These are phyloP conservation scores for Seriola dumerili DNA, from an alignment of 2,113 vertebrate genomes.

Conservation along the genomic window DNA sequence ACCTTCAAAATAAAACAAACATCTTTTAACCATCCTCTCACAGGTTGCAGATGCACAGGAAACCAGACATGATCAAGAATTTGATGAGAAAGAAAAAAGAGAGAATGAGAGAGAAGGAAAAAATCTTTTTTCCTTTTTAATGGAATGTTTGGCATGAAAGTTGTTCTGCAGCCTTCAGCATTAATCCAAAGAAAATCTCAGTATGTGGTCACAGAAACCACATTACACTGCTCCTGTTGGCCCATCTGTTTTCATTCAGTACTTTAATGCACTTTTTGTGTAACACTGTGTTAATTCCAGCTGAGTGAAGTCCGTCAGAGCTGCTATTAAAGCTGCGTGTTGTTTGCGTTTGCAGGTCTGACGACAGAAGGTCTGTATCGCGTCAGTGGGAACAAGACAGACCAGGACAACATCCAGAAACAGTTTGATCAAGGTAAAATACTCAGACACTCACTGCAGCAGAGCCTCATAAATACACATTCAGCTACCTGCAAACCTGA, in stretches of 20 bases:
- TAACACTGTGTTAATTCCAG: neutral
- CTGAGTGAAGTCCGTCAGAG: neutral
- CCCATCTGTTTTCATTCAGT: neutral
- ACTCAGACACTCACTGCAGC: neutral
- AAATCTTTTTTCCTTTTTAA: neutral
- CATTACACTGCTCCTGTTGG: slow-evolving; percentile 5
- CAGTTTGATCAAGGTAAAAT: slow-evolving; percentile 79
- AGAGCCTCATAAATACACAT: slow-evolving; percentile 1
- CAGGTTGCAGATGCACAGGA: neutral
- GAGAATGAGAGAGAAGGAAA: too few species aligned
- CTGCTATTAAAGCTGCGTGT: neutral
- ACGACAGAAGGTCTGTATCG: slow-evolving; percentile 78
- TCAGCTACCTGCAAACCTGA: neutral
- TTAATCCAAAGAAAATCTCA: neutral
- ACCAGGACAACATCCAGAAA: slow-evolving; percentile 83
- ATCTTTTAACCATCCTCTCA: neutral
- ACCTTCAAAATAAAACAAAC: neutral
- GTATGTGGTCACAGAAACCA: slow-evolving; percentile 3
- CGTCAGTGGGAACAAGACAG: slow-evolving; percentile 80
- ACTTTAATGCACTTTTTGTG: neutral
- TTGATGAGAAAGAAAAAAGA: neutral
- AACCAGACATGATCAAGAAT: too few species aligned
- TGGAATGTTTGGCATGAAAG: neutral
- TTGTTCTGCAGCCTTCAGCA: neutral
- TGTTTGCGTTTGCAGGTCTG: slow-evolving; percentile 69